Evolutionary conservation across 2,113 vertebrate genomes (phyloP), one percentile per base, ranked within the genome.

Genomic region (Chrysochloris asiatica): DNA sequence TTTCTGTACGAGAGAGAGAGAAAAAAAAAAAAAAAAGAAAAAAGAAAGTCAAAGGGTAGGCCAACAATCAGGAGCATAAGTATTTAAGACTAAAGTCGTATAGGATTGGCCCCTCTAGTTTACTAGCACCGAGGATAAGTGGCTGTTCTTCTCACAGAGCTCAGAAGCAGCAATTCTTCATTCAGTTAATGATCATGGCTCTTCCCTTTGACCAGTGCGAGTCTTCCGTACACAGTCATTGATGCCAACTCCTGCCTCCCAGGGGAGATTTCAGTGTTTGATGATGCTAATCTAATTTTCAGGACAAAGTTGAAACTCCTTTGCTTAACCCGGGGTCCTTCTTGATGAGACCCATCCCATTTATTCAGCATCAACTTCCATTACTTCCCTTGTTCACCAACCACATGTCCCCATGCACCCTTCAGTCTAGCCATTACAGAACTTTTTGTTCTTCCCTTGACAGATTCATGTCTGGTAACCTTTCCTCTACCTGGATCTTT

Each of bases 1-100:
- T 99, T 96, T 99, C 99, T 99, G 97, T n/a, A n/a, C n/a, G n/a
- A n/a, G n/a, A n/a, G n/a, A n/a, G n/a, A n/a, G n/a, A n/a, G n/a
- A n/a, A 81, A 86, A 90, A n/a, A 30, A 38, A 6, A 36, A 17
- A 89, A 45, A 93, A 24, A 30, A 21, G 33, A 17, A 36, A 89
- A 43, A 94, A 28, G 69, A 47, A 71, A 45, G 21, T 82, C 41
- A 96, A 85, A 89, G 21, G 8, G 52, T 76, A 4, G 71, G 11
- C 17, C 38, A 50, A 75, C 54, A 19, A 88, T 93, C 0, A 43
- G n/a, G 19, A 24, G n/a, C 41, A 41, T 14, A 73, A 26, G 24
- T 33, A 36, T 73, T 80, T 67, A 50, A 67, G 84, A 38, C 30
- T 14, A 8, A 19, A 78, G 36, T 11, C 41, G 75, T 21, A 59